Evolutionary conservation across 2,797 vertebrate species (phyloP).

Genomic region (Emydoidea blandingii): DNA sequence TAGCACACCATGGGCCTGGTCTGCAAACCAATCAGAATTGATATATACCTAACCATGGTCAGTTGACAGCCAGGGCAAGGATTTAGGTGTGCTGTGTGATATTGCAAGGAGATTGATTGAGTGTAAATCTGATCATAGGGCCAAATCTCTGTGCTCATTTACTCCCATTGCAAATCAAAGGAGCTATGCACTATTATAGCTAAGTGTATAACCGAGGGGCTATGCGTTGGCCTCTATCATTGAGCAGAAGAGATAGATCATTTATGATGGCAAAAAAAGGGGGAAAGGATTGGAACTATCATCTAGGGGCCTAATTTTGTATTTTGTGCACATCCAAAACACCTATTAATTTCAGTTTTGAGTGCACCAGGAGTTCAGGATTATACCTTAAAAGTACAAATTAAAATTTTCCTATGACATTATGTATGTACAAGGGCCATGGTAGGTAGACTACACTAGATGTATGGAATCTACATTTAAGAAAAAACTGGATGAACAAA

Average conservation of each 20-base stretch:
- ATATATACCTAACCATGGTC: neutral
- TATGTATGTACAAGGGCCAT: neutral
- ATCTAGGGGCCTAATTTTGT: neutral
- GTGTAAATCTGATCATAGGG: neutral
- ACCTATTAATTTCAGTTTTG: neutral
- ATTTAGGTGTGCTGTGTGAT: neutral
- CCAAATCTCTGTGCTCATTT: rapidly evolving
- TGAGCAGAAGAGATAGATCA: neutral
- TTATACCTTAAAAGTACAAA: neutral
- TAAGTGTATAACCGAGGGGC: neutral
- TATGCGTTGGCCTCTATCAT: neutral
- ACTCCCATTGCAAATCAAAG: neutral
- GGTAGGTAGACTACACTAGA: neutral
- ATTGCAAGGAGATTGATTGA: neutral
- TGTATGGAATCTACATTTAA: neutral
- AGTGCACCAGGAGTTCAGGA: neutral
- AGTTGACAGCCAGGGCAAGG: rapidly evolving
- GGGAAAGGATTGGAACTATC: neutral
- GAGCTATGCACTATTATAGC: neutral
- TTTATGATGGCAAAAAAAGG: neutral
- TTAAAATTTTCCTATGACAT: neutral
- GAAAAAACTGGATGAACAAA: neutral
- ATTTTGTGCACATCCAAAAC: neutral
- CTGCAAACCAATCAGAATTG: neutral
- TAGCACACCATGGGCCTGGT: neutral